Evolutionary conservation across 1,140 invertebrate species (phyloP).

Genomic region (Drosophila seguyi): DNA sequence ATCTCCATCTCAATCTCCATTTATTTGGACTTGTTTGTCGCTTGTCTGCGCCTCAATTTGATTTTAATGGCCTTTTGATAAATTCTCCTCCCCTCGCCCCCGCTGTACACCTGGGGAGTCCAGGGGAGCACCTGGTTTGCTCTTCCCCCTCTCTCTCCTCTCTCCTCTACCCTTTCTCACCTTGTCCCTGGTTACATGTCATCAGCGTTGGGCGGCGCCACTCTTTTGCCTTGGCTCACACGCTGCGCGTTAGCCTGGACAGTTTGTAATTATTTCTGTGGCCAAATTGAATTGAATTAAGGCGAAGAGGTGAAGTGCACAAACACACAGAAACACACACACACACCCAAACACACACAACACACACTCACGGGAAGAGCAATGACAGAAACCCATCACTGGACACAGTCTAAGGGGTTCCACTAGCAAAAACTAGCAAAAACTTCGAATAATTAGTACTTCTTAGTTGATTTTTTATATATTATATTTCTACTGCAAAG

Average conservation of each 20-base stretch:
- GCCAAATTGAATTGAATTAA: conserved; percentile 82
- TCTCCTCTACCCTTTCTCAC: background rate
- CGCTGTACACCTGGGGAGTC: background rate
- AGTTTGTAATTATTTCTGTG: conserved; percentile 81
- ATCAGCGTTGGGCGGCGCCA: conserved; percentile 63
- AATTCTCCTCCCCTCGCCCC: conserved; percentile 37
- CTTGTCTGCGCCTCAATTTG: conserved; percentile 69
- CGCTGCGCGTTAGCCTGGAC: conserved; percentile 76
- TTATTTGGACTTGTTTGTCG: conserved; percentile 51
- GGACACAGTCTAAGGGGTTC: conserved; percentile 5
- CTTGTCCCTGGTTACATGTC: conserved; percentile 49
- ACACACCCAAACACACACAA: background rate
- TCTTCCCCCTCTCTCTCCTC: too few species aligned
- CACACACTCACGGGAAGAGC: conserved; percentile 8
- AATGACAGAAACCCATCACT: conserved; percentile 31
- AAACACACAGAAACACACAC: background rate
- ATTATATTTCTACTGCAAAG: too few species aligned
- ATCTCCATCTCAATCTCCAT: conserved; percentile 15
- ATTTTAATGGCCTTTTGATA: conserved; percentile 80
- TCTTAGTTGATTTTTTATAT: background rate
- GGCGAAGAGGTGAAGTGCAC: conserved; percentile 55
- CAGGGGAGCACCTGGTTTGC: conserved; percentile 1
- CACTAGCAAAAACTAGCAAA: background rate
- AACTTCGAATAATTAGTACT: background rate
- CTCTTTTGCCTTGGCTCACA: conserved; percentile 58